Conservation (phyloP, 2,888 invertebrate genomes). For the Mesoligia furuncula region DNA sequence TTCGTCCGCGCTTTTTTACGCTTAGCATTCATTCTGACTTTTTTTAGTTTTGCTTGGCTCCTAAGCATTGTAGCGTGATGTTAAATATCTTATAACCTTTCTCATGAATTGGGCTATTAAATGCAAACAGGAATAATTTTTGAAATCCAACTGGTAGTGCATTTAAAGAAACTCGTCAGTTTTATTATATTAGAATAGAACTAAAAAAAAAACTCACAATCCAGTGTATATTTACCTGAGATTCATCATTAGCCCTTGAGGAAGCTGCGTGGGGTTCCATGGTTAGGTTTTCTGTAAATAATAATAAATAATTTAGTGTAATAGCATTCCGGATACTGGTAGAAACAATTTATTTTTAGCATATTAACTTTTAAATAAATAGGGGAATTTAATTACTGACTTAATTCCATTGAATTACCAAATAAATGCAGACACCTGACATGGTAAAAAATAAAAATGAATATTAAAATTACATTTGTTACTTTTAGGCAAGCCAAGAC, state of each 20-base stretch:
- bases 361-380: not conserved
- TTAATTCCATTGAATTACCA: not conserved
- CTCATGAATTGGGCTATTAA: not conserved
- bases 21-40: not conserved
- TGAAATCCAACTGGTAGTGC: not conserved
- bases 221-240: constrained; percentile 21
- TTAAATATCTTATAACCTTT: not conserved
- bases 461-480: not conserved
- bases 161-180: not conserved
- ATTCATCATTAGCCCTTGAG: constrained; percentile 7
- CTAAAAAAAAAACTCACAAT: not conserved
- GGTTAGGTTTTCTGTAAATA: constrained; percentile 31
- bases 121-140: not conserved
- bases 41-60: not conserved
- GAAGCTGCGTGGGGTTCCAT: constrained; percentile 23
- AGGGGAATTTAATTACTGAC: not conserved
- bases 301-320: not conserved
- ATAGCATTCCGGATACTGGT: not conserved
- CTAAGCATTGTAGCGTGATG: too few species aligned
- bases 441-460: not conserved
- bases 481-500: not conserved
- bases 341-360: not conserved
- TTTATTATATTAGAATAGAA: not conserved
- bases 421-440: not conserved
- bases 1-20: not conserved